Base-by-base conservation (phyloP, 1,140 invertebrate genomes). In the Trichonephila clavata region DNA sequence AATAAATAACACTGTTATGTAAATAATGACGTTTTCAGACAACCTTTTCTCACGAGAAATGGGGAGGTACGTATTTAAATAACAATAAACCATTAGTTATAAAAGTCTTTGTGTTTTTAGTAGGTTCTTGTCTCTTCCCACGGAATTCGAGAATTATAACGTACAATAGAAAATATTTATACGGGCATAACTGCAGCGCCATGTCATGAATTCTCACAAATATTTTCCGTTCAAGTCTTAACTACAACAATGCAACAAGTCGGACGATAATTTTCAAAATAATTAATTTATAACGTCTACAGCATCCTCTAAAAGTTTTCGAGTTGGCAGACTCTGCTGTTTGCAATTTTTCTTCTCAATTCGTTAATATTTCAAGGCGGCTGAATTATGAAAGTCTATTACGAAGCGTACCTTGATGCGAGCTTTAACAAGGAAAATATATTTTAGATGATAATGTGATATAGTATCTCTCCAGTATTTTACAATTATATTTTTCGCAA, bases 51-150 rank as follows among this genome's bases (percentile, higher is more conserved):
- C 83, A 27, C n/a, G 43, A n/a, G 57, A 63, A 83, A 83, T 14
- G 50, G 83, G 59, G 43, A 59, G 27, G 71, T 50, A n/a, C 18
- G 91, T 92, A 92, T 92, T 92, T 92, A 86, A 92, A 92, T 92
- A 92, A 86, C 91, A 92, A 92, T 92, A 92, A 92, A 92, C 91
- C 65, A 92, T 86, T 86, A 86, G 80, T 86, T 86, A 86, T 77
- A 59, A 59, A 71, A 60, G n/a, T 27, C 63, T 84, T 84, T 68
- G 83, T 92, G 59, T 92, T 92, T 92, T 84, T 92, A 24, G 60
- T 16, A 6, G 13, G 32, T 13, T 13, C 50, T 39, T 59, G 61
- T 50, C 43, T 80, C 61, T 39, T 39, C 39, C 13, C 27, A 13
- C 39, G 16, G 77, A 61, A 59, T 90, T 71, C 63, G n/a, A 39